A percentile compares a stretch with the other conserved stretches of the same genome.
Evolutionary conservation across 2,888 invertebrate species (phyloP).

Genomic region (Ectropis crepuscularia): DNA sequence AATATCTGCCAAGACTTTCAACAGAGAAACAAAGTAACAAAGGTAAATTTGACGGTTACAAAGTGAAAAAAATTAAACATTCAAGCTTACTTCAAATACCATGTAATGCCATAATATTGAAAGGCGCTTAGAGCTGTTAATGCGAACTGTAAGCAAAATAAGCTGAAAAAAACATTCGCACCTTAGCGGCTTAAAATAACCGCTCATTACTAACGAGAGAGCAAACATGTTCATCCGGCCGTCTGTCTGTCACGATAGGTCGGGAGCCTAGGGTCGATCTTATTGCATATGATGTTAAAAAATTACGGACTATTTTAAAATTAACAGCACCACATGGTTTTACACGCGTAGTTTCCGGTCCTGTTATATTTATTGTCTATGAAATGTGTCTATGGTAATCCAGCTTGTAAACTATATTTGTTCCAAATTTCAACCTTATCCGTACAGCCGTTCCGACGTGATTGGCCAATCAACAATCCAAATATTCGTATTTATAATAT

Average conservation of each 20-base stretch:
- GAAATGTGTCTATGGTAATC: no score
- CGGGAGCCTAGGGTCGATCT: not conserved
- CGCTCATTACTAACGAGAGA: constrained; percentile 31
- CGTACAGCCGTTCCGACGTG: no score
- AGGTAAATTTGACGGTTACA: not conserved
- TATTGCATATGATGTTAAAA: constrained; percentile 3
- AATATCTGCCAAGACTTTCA: not conserved
- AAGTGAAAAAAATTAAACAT: not conserved
- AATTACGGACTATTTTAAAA: no score
- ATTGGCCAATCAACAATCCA: no score
- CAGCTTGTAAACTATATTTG: no score
- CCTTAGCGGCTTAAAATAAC: constrained; percentile 33
- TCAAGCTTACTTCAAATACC: not conserved
- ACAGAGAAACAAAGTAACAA: not conserved
- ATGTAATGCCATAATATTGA: constrained; percentile 14
- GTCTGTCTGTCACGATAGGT: constrained; percentile 22
- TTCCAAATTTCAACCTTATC: no score
- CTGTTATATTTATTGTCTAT: no score
- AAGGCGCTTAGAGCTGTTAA: constrained; percentile 25
- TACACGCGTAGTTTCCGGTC: no score
- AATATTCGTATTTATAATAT: no score
- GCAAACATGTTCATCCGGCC: constrained; percentile 38
- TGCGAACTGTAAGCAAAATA: constrained; percentile 25
- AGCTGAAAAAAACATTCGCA: constrained; percentile 32
- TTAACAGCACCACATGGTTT: no score